Conservation (phyloP, 1,140 invertebrate species). For the Sarcophaga peregrina region DNA sequence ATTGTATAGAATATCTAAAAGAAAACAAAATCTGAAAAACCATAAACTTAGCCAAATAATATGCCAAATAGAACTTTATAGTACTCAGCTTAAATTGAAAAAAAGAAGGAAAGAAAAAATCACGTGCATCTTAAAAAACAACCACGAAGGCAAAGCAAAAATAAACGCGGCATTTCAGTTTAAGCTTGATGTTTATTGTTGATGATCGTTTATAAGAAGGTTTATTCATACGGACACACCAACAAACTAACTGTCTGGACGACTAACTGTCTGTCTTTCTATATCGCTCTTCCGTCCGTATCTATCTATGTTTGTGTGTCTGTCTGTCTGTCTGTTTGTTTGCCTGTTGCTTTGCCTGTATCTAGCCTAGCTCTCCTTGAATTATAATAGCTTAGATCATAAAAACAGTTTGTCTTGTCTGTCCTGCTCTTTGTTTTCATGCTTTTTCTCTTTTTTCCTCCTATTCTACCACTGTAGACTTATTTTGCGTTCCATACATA, state of each 20-base stretch:
- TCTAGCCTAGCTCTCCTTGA: background rate
- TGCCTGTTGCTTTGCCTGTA: background rate
- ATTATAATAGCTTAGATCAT: background rate
- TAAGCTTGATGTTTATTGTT: conserved; percentile 28
- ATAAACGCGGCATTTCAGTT: conserved; percentile 22
- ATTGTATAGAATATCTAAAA: background rate
- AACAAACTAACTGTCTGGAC: background rate
- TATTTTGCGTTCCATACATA: no score
- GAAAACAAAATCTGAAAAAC: background rate
- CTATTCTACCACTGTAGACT: background rate
- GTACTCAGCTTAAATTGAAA: background rate
- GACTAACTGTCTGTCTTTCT: conserved; percentile 21
- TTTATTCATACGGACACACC: background rate
- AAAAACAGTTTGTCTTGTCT: background rate
- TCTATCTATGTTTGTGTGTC: background rate
- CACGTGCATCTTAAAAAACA: conserved; percentile 3
- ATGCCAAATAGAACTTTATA: background rate
- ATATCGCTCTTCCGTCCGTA: background rate
- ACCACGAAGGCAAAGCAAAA: background rate
- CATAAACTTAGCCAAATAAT: conserved; percentile 4
- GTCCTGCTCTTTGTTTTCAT: background rate
- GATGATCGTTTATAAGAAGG: conserved; percentile 28
- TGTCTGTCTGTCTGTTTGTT: background rate
- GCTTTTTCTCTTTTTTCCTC: background rate
- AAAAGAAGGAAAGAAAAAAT: background rate